Conservation (phyloP, 2,888 invertebrate species). For the Scrobipalpa atriplicella region DNA sequence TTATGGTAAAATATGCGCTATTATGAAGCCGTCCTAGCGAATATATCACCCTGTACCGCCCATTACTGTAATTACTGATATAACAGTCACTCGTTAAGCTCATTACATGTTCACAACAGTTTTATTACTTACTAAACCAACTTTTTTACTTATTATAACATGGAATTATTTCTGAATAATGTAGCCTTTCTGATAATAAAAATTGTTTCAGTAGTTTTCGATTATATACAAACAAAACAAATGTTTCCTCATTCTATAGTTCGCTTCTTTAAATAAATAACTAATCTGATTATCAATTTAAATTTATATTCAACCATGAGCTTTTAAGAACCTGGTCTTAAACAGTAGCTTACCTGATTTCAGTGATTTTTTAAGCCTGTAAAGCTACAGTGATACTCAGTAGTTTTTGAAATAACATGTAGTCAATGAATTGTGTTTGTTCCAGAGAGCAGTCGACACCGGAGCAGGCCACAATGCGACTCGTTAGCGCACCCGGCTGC, state of each 20-base stretch:
- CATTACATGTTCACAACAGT: not conserved
- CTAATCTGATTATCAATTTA: too few relatives aligned
- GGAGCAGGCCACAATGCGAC: constrained; percentile 59
- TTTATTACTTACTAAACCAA: not conserved
- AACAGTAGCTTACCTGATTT: too few relatives aligned
- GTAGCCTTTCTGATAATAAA: too few relatives aligned
- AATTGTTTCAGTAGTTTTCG: too few relatives aligned
- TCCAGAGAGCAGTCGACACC: constrained; percentile 61
- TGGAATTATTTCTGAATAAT: not conserved
- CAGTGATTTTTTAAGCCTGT: too few relatives aligned
- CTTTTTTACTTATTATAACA: not conserved
- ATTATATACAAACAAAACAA: too few relatives aligned
- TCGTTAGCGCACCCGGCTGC: constrained; percentile 50
- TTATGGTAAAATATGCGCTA: not conserved
- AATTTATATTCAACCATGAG: too few relatives aligned
- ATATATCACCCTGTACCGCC: not conserved
- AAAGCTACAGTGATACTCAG: too few relatives aligned
- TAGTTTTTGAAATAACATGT: too few relatives aligned
- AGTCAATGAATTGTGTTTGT: constrained; percentile 33
- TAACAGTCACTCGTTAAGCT: constrained; percentile 8
- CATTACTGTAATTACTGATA: constrained; percentile 18
- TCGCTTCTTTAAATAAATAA: too few relatives aligned
- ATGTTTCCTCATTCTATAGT: too few relatives aligned
- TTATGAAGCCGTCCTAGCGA: not conserved
- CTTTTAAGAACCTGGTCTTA: too few relatives aligned